These are phyloP conservation scores for Metellina segmentata DNA, from an alignment of 2,888 invertebrate genomes.

Conservation along the genomic window DNA sequence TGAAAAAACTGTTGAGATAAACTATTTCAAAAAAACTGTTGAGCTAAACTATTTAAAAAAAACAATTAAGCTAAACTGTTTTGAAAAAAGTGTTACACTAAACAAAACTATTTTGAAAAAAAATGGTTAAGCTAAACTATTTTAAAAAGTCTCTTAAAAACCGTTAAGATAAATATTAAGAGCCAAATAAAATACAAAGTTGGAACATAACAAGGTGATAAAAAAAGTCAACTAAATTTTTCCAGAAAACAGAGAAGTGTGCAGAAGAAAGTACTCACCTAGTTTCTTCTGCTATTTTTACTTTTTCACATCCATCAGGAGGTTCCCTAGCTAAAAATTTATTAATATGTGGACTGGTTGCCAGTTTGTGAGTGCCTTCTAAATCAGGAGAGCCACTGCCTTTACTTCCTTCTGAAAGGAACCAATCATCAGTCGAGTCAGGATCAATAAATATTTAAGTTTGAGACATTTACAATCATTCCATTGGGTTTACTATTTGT, in stretches of 20 bases:
- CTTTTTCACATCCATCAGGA: constrained; percentile 93
- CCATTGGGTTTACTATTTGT: no score
- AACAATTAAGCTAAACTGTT: no score
- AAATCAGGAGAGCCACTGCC: constrained; percentile 70
- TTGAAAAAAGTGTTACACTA: no score
- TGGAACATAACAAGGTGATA: neutral
- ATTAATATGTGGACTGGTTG: constrained; percentile 92
- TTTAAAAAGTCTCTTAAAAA: no score
- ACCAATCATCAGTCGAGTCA: neutral
- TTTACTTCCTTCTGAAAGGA: constrained; percentile 60
- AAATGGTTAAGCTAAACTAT: no score
- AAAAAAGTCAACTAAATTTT: no score
- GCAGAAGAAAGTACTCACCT: constrained; percentile 81
- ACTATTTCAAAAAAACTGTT: no score
- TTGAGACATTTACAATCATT: no score
- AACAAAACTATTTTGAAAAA: no score
- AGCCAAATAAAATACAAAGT: neutral
- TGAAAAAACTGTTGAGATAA: no score
- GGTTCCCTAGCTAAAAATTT: constrained; percentile 92
- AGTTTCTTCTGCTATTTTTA: constrained; percentile 85
- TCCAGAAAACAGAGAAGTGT: neutral
- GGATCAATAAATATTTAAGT: neutral
- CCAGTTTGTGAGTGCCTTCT: constrained; percentile 80
- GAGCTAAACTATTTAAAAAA: no score
- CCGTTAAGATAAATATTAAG: neutral